Base-by-base conservation (phyloP, 2,888 invertebrate genomes). In the Stegophylla sp. region DNA sequence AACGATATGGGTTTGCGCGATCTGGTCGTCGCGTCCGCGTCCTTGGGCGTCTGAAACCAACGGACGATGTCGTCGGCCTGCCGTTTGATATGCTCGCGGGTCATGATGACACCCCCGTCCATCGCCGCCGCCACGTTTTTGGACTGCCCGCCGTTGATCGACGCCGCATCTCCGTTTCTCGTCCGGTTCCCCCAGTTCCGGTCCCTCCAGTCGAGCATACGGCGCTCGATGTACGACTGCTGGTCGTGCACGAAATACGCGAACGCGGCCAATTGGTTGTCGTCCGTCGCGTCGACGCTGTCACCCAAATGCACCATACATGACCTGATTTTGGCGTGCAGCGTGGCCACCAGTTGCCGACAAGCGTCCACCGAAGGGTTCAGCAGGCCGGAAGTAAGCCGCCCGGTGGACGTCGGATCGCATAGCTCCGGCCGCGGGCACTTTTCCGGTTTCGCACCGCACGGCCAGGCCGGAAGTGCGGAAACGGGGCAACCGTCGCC, bases 1-100 rank as follows among this genome's bases (percentile, higher is more conserved):
- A 75, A 75, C 20, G 75, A 75, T 66, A 64, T 75, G 5, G 75
- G 75, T 15, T 66, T 75, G 15, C 75, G 64, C 4, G 75, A 28
- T 3, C 26, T 64, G 23, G 1, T 41, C 7, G 34, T 17, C 12
- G 64, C 26, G 17, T 66, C 75, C 17, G 75, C n/a, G 64, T 75
- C 75, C 20, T 26, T 75, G 13, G 66, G 64, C 34, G 41, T 51
- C 7, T 13, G 20, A 5, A 17, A 75, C n/a, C 28, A 75, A 13
- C 20, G 20, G 17, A 64, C 63, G 64, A 75, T 75, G 12, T 64
- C 53, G 10, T 66, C 51, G 23, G 75, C 51, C 41, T 66, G 41
- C 41, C 41, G 51, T 53, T 75, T 75, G 10, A 41, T 13, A 26
- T 75, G 74, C 20, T 9, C 51, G 4, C 74, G 63, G 20, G 74